Base-by-base conservation (phyloP, 1,140 invertebrate genomes). In the Bradynema listronoti region DNA sequence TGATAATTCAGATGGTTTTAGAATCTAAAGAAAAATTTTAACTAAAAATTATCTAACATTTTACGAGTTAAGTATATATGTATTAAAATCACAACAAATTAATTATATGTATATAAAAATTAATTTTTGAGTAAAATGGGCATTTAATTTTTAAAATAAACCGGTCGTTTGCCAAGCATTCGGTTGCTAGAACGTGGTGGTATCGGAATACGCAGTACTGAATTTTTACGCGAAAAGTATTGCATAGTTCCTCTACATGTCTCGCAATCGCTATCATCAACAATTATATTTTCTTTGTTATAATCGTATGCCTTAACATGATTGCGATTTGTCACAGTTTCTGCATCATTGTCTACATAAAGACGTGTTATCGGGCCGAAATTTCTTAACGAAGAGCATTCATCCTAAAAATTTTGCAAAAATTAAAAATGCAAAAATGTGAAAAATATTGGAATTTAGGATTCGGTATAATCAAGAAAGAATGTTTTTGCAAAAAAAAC, bases 241-340 rank as follows among this genome's bases (percentile, higher is more conserved):
- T 69, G 67, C n/a, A 67, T n/a, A n/a, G n/a, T n/a, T n/a, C n/a
- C n/a, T n/a, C n/a, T n/a, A n/a, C n/a, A n/a, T n/a, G n/a, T n/a
- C n/a, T n/a, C n/a, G n/a, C n/a, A n/a, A n/a, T n/a, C 71, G 43
- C 64, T 65, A 27, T 75, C 58, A 49, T 77, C 70, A 25, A 49
- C 56, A n/a, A 14, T 32, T 49, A 66, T 63, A 6, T 52, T 42
- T 3, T 62, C 41, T 33, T 51, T 22, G 22, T 41, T 22, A 9
- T 16, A n/a, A 1, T 66, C 39, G 14, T 29, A 43, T 5, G 58
- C 11, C 1, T 39, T 14, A 30, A 47, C 24, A 0, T 30, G 30
- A 16, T 9, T 46, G 9, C 34, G 52, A 19, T 9, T 1, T n/a
- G 29, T 1, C 52, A 43, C 59, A 33, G 63, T 22, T 14, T 68